Evolutionary conservation across 2,113 vertebrate genomes (phyloP).

Genomic region (Cyphomyrus discorhynchus): DNA sequence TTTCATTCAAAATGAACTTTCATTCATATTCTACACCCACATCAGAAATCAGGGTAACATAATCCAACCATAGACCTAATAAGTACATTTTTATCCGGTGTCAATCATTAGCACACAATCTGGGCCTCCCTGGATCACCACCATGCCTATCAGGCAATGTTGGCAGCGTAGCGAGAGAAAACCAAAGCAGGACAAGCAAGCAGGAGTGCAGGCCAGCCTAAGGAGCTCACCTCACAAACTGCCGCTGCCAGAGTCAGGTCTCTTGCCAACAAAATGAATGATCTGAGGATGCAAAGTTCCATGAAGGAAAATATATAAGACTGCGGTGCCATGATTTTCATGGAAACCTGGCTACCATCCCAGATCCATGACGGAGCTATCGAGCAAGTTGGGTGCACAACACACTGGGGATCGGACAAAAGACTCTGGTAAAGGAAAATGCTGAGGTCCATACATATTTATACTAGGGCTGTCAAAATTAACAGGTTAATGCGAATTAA

Average conservation of each 20-base stretch:
- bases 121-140: not conserved
- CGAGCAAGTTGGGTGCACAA: not conserved
- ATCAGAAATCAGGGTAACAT: not conserved
- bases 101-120: not conserved
- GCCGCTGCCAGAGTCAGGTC: not conserved
- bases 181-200: not conserved
- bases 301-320: not conserved
- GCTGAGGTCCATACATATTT: not conserved
- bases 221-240: not conserved
- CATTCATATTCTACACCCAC: not conserved
- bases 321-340: not conserved
- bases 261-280: not conserved
- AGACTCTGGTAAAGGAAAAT: not conserved
- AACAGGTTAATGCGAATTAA: no score
- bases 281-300: not conserved
- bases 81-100: not conserved
- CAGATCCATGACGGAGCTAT: not conserved
- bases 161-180: not conserved
- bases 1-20: not conserved
- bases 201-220: not conserved
- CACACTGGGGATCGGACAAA: not conserved
- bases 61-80: not conserved
- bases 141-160: not conserved
- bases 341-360: not conserved
- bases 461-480: not conserved